Conservation (phyloP, 2,113 vertebrate genomes). For the Otolemur garnettii region DNA sequence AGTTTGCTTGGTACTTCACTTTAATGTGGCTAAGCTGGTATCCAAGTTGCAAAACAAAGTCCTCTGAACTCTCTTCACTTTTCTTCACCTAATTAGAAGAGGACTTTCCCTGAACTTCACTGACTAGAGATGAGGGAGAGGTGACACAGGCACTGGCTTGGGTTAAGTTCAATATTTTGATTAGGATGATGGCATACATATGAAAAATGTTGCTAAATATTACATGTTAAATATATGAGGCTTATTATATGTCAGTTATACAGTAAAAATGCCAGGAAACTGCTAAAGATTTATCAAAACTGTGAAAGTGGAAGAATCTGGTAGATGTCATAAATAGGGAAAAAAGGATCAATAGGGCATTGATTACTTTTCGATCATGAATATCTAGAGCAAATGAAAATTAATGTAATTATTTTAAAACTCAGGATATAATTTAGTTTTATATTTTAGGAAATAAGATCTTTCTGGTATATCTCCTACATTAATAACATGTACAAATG, state of each 20-base stretch:
- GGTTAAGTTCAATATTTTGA: neutral
- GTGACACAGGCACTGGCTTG: too few relatives aligned
- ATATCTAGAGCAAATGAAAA: neutral
- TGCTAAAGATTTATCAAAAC: neutral
- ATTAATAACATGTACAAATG: neutral
- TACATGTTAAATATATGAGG: neutral
- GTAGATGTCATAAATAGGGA: slow-evolving; percentile 30
- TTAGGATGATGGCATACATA: neutral
- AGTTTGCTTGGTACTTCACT: too few relatives aligned
- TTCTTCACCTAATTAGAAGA: too few relatives aligned
- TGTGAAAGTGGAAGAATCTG: slow-evolving; percentile 16
- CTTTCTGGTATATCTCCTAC: neutral
- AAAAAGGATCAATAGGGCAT: neutral
- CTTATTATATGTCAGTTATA: neutral
- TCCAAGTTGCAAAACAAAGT: too few relatives aligned
- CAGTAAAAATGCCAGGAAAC: neutral
- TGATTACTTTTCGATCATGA: neutral
- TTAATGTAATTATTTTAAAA: neutral
- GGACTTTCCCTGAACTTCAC: too few relatives aligned
- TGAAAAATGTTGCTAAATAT: neutral
- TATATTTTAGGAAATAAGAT: slow-evolving; percentile 37
- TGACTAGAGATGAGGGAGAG: too few relatives aligned
- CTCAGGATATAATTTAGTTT: neutral
- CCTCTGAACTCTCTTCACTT: too few relatives aligned
- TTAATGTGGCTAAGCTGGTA: too few relatives aligned